phyloP scores from a whole-genome alignment of 2,113 vertebrate genomes.

The Zeus faber region DNA sequence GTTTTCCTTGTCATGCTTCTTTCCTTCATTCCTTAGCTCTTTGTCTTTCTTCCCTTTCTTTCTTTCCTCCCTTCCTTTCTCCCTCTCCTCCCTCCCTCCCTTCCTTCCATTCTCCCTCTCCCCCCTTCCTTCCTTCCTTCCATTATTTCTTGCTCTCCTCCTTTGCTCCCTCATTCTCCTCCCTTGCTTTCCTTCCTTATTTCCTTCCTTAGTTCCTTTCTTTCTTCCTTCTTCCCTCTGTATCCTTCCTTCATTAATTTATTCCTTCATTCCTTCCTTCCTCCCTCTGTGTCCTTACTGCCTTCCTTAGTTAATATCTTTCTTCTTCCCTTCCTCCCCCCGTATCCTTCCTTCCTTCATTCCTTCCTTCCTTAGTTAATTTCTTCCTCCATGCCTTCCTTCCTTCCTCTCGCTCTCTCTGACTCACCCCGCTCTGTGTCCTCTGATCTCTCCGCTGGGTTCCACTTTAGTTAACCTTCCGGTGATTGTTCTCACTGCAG shows the following conservation, averaged over 20 bases:
- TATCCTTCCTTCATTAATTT: neutral
- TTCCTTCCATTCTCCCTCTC: neutral
- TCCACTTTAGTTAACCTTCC: slow-evolving; percentile 32
- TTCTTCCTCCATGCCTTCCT: slow-evolving; percentile 28
- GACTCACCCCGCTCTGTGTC: neutral
- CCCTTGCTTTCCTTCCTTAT: neutral
- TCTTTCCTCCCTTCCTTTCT: neutral
- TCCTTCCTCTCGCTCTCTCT: neutral
- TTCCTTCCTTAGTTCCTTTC: neutral
- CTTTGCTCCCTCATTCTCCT: slow-evolving; percentile 9
- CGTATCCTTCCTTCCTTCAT: slow-evolving; percentile 7
- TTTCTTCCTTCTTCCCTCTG: no score
- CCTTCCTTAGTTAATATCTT: neutral
- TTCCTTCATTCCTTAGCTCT: neutral
- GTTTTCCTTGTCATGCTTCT: slow-evolving; percentile 6
- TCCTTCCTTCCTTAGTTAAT: no score
- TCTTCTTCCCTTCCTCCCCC: slow-evolving; percentile 1
- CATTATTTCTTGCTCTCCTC: neutral
- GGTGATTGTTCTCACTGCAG: slow-evolving; percentile 16
- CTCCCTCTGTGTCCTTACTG: neutral
- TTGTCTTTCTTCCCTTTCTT: neutral
- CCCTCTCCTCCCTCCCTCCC: neutral
- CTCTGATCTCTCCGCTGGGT: slow-evolving; percentile 24
- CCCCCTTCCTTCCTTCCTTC: neutral
- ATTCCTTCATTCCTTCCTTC: slow-evolving; percentile 6